Base-by-base conservation (phyloP, 1,140 invertebrate genomes). In the Goniozus legneri region DNA sequence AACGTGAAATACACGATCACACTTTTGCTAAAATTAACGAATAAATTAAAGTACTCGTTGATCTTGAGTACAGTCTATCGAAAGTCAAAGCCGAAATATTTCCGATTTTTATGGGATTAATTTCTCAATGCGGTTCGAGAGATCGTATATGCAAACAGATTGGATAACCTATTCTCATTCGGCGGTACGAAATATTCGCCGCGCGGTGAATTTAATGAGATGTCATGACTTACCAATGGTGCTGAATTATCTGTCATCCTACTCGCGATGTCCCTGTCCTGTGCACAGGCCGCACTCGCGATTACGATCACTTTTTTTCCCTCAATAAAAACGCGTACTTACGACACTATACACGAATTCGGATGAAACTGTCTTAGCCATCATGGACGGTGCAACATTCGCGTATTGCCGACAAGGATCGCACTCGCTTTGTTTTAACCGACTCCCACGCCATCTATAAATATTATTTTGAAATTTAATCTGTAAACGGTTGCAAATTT, bases 161-260 rank as follows among this genome's bases (percentile, higher is more conserved):
- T 6, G 10, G 10, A 27, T 27, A 27, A 27, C 24, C 24, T 27
- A 10, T 6, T 27, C 4, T 4, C 4, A 27, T 6, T 27, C 4
- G 4, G 24, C 24, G 24, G 24, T 10, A 27, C 10, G 24, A 6
- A 27, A 6, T 10, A 6, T 6, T 27, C 24, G 4, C 10, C 24
- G 24, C 4, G 10, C 4, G 10, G 24, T 10, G 27, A 44, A 35
- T 44, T 35, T 45, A 32, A 14, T 41, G 48, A 16, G 33, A 44
- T 62, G 58, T 60, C 58, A 58, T 56, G 34, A 62, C 60, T 62
- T 44, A 62, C 60, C 34, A 56, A 47, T 44, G 56, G 20, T 40
- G 52, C 40, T 32, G 53, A 50, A 46, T 21, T 53, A 47, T 61
- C 50, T 32, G 43, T 53, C 52, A 60, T 53, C 31, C 30, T 60